A percentile compares a stretch with the other conserved stretches of the same genome.
Conservation (phyloP, 2,113 vertebrate genomes). For the Lampris megalopsis region DNA sequence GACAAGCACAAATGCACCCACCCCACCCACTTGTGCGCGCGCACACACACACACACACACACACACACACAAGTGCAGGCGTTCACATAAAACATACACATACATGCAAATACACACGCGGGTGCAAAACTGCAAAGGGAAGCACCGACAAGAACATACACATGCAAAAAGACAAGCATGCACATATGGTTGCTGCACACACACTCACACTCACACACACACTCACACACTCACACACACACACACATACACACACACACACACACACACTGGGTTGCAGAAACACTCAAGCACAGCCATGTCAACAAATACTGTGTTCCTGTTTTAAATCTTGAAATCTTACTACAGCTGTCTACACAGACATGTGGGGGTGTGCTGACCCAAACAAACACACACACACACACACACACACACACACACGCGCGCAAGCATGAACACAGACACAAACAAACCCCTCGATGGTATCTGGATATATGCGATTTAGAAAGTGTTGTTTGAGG, state of each 20-base stretch:
- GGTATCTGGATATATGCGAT: conserved; percentile 72
- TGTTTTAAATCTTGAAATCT: not conserved
- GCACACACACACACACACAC: conserved; percentile 8
- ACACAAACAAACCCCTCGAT: conserved; percentile 51
- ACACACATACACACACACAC: no score
- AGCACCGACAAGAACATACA: conserved; percentile 5
- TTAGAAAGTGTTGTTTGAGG: conserved; percentile 73
- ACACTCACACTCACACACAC: not conserved
- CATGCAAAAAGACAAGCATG: conserved; percentile 22
- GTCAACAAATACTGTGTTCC: conserved; percentile 20
- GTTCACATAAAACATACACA: not conserved
- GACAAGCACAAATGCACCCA: not conserved
- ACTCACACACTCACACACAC: no score
- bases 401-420: conserved; percentile 44
- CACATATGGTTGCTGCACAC: conserved; percentile 36
- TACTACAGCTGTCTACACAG: no score
- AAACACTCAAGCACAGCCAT: not conserved
- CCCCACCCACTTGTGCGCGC: not conserved
- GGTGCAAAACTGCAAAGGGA: not conserved
- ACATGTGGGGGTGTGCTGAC: no score
- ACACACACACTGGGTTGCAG: conserved; percentile 21
- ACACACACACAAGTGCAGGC: not conserved
- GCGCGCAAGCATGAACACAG: conserved; percentile 36
- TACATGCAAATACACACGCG: conserved; percentile 7
- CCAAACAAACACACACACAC: conserved; percentile 4